These are phyloP conservation scores for Bergia puertoricense DNA, from an alignment of 92 coral and sea anemone genomes.

Conservation along the genomic window DNA sequence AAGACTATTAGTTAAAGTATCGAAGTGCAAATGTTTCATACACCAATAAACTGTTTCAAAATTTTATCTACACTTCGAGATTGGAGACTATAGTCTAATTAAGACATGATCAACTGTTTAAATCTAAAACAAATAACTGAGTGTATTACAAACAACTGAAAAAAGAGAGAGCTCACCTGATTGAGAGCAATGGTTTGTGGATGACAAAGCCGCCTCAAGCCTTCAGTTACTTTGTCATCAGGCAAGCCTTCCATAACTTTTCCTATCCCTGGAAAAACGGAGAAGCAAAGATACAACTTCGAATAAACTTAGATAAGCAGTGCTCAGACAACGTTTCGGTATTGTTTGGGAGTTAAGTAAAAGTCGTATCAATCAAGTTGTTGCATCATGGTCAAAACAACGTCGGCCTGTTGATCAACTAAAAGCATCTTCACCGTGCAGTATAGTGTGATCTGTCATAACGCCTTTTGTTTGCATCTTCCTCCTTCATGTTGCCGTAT, in stretches of 20 bases:
- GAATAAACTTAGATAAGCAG: too few relatives aligned
- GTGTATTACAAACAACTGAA: neutral
- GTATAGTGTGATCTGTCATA: too few relatives aligned
- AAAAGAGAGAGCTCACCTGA: constrained; percentile 51
- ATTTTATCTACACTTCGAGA: neutral
- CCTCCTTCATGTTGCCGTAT: too few relatives aligned
- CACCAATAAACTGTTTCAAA: neutral
- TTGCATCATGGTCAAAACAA: too few relatives aligned
- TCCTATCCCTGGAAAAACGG: constrained; percentile 73
- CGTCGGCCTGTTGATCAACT: too few relatives aligned
- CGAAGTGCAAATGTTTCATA: too few relatives aligned
- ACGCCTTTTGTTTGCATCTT: too few relatives aligned
- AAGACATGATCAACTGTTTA: neutral
- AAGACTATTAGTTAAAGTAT: too few relatives aligned
- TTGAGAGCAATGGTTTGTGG: constrained; percentile 79
- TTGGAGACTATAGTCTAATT: neutral
- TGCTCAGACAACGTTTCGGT: too few relatives aligned
- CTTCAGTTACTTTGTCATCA: constrained; percentile 78
- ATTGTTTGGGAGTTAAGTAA: too few relatives aligned
- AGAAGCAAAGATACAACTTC: neutral
- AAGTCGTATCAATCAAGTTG: too few relatives aligned
- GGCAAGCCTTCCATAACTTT: constrained; percentile 81
- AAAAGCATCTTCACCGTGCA: too few relatives aligned
- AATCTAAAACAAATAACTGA: neutral
- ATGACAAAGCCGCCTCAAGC: constrained; percentile 74